Evolutionary conservation across 2,113 vertebrate genomes (phyloP).

Genomic region (Pionites leucogaster): DNA sequence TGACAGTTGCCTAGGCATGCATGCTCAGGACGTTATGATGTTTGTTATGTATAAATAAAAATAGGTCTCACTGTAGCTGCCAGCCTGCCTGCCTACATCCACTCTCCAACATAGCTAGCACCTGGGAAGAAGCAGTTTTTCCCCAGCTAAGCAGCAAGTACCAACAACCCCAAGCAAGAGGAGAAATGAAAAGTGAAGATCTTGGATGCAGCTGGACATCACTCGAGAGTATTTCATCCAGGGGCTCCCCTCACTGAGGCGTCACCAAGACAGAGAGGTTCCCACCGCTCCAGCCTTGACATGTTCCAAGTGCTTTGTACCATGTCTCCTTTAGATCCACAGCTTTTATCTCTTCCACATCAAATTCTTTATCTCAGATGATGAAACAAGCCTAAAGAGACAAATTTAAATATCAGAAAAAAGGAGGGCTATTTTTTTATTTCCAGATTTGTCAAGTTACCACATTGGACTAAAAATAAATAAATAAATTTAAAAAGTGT

Average conservation of each 20-base stretch:
- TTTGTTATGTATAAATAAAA: not conserved
- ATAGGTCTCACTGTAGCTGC: not conserved
- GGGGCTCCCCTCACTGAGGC: not conserved
- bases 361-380: not conserved
- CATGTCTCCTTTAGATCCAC: not conserved
- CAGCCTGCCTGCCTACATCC: not conserved
- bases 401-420: not conserved
- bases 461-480: not conserved
- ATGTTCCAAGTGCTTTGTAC: rapidly evolving
- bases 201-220: not conserved
- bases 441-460: not conserved
- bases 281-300: rapidly evolving
- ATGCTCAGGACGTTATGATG: not conserved
- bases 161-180: not conserved
- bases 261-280: not conserved
- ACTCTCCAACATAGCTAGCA: not conserved
- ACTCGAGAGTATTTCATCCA: not conserved
- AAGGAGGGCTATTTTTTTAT: not conserved
- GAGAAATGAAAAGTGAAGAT: not conserved
- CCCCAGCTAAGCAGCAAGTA: not conserved
- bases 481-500: not conserved
- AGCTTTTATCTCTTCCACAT: not conserved
- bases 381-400: not conserved
- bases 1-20: not conserved
- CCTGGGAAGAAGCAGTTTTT: not conserved